A percentile compares a stretch with the other conserved stretches of the same genome.
Evolutionary conservation across 2,888 invertebrate species (phyloP).

Genomic region (Gasteruption jaculator): DNA sequence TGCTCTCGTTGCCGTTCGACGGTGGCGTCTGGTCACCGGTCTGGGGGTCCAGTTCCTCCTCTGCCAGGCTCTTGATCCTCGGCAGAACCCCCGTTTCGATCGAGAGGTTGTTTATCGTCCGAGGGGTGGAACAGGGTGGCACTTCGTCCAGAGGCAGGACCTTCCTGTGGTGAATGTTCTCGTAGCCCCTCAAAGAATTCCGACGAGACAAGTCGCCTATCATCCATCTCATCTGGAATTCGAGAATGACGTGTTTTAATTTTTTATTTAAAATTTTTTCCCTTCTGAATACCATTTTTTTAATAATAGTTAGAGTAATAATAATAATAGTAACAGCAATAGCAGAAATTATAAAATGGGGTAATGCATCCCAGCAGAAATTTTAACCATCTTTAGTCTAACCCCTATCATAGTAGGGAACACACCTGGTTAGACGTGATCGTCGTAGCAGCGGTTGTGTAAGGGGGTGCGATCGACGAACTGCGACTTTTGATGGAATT

Average conservation of each 20-base stretch:
- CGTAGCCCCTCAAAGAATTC: conserved; percentile 54
- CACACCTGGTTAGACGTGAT: conserved; percentile 40
- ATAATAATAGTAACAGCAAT: not conserved
- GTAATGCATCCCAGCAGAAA: not conserved
- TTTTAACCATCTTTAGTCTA: not conserved
- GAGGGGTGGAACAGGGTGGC: conserved; percentile 41
- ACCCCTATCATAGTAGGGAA: too few species aligned
- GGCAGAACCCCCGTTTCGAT: conserved; percentile 51
- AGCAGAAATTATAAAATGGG: not conserved
- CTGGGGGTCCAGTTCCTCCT: conserved; percentile 35
- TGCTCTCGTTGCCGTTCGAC: conserved; percentile 37
- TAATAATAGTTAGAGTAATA: not conserved
- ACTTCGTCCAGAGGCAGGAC: conserved; percentile 43
- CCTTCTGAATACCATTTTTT: not conserved
- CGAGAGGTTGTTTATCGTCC: conserved; percentile 50
- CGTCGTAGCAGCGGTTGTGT: too few species aligned
- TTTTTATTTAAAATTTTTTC: not conserved
- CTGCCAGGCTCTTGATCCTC: conserved; percentile 44
- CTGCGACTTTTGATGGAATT: conserved; percentile 62
- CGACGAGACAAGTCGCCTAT: conserved; percentile 54
- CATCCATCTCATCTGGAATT: conserved; percentile 52
- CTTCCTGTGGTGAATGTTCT: conserved; percentile 45
- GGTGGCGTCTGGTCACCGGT: conserved; percentile 34
- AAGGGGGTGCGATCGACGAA: too few species aligned
- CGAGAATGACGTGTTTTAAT: not conserved